Base-by-base conservation (phyloP, 2,113 vertebrate species). In the Dryoscopus gambensis region DNA sequence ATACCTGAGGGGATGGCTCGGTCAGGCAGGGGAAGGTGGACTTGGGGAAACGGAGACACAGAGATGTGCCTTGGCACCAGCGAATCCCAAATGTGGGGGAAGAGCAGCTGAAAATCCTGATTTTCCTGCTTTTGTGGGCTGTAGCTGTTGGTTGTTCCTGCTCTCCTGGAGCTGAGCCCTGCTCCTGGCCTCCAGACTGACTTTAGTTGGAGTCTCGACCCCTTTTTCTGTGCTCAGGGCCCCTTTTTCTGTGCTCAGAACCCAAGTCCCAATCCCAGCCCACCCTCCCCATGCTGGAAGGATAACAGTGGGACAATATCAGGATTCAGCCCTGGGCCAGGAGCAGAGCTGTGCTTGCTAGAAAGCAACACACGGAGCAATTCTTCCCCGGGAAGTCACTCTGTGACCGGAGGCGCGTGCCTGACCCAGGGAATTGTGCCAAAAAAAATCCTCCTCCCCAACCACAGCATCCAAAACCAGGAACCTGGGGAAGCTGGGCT, bases 81-180 rank as follows among this genome's bases (percentile, higher is more conserved):
- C 28, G 73, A 25, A n/a, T 30, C 27, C 35, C 10, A 2, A 1
- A 4, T 0, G 2, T 2, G 8, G 19, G 40, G 37, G 8, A 9
- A 69, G 7, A 83, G 30, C 62, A 3, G 25, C 65, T 79, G 7
- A 7, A 76, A 87, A 42, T 83, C 37, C n/a, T 3, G 3, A 4
- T 55, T 50, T 11, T 65, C 16, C 28, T 30, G 44, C 17, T 67
- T 21, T 6, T n/a, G 22, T 9, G 2, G 37, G 2, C 20, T 37
- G 15, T 3, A 35, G 50, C 69, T 24, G 2, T 11, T 21, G n/a
- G 57, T 30, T 57, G 44, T 14, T 8, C 2, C 39, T 39, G 25
- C 39, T 30, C 1, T 73, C 30, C 82, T 42, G 3, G 39, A 35
- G 46, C 69, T 28, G 50, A 89, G 64, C 39, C 7, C 59, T 39